phyloP scores from a whole-genome alignment of 2,113 vertebrate species.

The Pleuronectes platessa region DNA sequence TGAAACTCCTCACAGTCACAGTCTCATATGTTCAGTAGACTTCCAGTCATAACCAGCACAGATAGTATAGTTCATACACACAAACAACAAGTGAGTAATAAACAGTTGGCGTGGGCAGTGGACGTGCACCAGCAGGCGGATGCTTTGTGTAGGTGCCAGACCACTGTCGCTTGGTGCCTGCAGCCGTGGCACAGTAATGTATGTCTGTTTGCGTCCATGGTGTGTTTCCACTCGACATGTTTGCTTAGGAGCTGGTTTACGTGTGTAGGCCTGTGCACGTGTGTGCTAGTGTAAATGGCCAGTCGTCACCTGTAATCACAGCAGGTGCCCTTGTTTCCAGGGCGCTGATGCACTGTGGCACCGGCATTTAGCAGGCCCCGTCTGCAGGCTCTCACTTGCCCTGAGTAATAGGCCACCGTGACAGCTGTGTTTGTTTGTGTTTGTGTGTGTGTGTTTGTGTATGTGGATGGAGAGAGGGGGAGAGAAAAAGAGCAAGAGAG shows the following conservation, averaged over 20 bases:
- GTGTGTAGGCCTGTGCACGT: conserved; percentile 8
- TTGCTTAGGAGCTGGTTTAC: background rate
- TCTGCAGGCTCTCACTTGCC: conserved; percentile 74
- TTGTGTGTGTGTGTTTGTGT: conserved; percentile 14
- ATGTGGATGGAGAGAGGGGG: background rate
- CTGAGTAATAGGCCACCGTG: conserved; percentile 73
- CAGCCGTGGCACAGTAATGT: conserved; percentile 34
- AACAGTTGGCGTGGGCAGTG: conserved; percentile 23
- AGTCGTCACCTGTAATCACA: conserved; percentile 72
- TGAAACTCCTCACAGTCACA: conserved; percentile 28
- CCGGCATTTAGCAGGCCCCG: conserved; percentile 76
- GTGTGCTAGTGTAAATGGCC: conserved; percentile 51
- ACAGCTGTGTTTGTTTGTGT: conserved; percentile 77
- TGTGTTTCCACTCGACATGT: conserved; percentile 3
- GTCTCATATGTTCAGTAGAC: conserved; percentile 34
- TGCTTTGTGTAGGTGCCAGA: conserved; percentile 34
- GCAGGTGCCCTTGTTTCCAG: conserved; percentile 73
- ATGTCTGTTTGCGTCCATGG: conserved; percentile 26
- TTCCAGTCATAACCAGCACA: background rate
- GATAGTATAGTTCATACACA: conserved; percentile 1
- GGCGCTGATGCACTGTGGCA: conserved; percentile 78
- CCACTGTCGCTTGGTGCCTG: conserved; percentile 30
- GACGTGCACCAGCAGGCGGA: conserved; percentile 30
- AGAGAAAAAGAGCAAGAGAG: conserved; percentile 3
- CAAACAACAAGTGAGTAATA: conserved; percentile 41